phyloP scores from a whole-genome alignment of 2,888 invertebrate genomes.

The Drosophila neotestacea region DNA sequence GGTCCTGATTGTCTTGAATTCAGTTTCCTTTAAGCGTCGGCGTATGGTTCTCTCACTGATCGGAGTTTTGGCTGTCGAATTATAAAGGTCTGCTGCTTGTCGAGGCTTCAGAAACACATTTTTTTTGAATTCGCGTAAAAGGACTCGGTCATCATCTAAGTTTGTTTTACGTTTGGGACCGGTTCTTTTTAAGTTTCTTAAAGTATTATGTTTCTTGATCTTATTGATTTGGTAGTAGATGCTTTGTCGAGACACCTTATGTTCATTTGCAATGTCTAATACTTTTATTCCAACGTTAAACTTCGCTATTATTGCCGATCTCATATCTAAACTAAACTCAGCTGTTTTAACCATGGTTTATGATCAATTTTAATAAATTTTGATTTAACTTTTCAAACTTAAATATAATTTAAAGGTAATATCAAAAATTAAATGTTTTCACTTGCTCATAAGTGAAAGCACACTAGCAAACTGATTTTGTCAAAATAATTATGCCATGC shows the following conservation, averaged over 20 bases:
- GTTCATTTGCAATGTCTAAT: conserved; percentile 7
- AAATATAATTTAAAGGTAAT: background rate
- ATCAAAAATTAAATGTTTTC: background rate
- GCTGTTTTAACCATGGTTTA: background rate
- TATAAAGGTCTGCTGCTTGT: too few relatives aligned
- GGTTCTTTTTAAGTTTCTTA: background rate
- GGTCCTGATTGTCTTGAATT: background rate
- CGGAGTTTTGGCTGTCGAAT: too few relatives aligned
- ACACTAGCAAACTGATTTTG: background rate
- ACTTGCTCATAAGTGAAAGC: background rate
- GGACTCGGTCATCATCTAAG: background rate
- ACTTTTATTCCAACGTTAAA: conserved; percentile 18
- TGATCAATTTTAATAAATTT: background rate
- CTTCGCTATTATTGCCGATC: conserved; percentile 27
- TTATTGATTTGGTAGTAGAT: background rate
- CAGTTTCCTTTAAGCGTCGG: background rate
- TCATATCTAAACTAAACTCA: conserved; percentile 9
- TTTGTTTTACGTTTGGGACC: background rate
- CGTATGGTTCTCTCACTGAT: too few relatives aligned
- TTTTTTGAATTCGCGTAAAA: conserved; percentile 1
- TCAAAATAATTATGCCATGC: conserved; percentile 10
- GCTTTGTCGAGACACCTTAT: background rate
- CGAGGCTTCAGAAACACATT: background rate
- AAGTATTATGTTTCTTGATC: background rate
- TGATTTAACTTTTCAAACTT: background rate